Base-by-base conservation (phyloP, 2,797 vertebrate species). In the Pampus argenteus region DNA sequence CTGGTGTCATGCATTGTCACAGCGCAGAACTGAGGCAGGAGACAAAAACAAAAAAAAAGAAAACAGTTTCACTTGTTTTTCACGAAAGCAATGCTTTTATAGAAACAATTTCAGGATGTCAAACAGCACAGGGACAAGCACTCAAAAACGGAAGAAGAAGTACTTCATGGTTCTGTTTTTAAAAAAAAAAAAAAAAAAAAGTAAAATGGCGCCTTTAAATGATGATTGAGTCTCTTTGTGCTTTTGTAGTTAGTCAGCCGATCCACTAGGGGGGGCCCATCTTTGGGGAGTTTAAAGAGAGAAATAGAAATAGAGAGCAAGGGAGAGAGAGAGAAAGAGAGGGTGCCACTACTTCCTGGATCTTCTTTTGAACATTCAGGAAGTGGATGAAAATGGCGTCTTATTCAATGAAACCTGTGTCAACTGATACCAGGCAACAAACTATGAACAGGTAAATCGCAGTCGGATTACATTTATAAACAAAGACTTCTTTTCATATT, bases 1-100 rank as follows among this genome's bases (percentile, higher is more conserved):
- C 88, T 84, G 91, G 93, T 89, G 86, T 93, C 90, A 91, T 93
- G 91, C 91, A 94, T 95, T 94, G 93, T 95, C 93, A 93, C 86
- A 91, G 91, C 92, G 92, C 94, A 92, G 84, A 90, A 93, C 82
- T 89, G 71, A 91, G 84, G 86, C 76, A 76, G 74, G 71, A 81
- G 70, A 73, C 69, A 72, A 78, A 86, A 28, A 72, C 77, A 86
- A 28, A 74, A 23, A 29, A 67, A 66, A 26, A 55, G 8, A 72
- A 81, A 82, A 86, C 47, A 38, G 34, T 77, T 82, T 81, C 55
- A 78, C 77, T 77, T 79, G 31, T 74, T 76, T 74, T 86, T 67
- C 76, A 84, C 40, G 3, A 83, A 86, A 86, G 73, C 69, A 78
- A 80, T 69, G 48, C 49, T 83, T 85, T 83, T 79, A 88, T 80